Evolutionary conservation across 2,888 invertebrate genomes (phyloP).

Genomic region (Biston betularia): DNA sequence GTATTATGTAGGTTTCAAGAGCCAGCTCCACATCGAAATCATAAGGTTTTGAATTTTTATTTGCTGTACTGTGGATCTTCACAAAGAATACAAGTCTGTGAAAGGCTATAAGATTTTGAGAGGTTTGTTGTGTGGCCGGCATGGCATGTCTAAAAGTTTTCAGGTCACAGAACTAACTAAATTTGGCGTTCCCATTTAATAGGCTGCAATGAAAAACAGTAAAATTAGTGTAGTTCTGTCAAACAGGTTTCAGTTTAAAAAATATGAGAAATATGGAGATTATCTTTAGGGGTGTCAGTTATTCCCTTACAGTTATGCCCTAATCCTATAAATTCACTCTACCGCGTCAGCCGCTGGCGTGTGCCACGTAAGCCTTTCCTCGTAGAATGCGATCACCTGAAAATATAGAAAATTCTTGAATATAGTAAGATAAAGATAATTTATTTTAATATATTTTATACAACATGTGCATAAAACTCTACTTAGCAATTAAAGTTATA

Average conservation of each 20-base stretch:
- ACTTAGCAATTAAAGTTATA: no score
- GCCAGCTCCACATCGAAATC: no score
- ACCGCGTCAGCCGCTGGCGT: conserved; percentile 85
- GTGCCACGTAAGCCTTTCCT: conserved; percentile 98
- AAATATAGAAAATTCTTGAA: conserved; percentile 11
- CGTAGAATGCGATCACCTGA: conserved; percentile 96
- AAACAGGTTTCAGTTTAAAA: background rate
- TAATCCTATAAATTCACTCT: conserved; percentile 31
- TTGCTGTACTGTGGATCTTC: no score
- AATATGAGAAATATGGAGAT: conserved; percentile 12
- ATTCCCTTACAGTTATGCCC: conserved; percentile 30
- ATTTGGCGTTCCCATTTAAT: background rate
- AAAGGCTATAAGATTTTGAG: no score
- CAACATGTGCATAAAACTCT: no score
- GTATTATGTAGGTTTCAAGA: background rate
- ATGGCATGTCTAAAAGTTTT: no score
- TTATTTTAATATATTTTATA: no score
- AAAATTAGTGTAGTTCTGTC: background rate
- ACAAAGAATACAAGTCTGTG: no score
- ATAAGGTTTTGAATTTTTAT: no score
- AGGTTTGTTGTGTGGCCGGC: no score
- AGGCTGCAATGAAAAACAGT: background rate
- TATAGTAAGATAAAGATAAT: no score
- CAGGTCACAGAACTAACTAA: background rate
- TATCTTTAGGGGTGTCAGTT: conserved; percentile 13